Evolutionary conservation across 2,888 invertebrate genomes (phyloP).

Genomic region (Ennomos erosarius): DNA sequence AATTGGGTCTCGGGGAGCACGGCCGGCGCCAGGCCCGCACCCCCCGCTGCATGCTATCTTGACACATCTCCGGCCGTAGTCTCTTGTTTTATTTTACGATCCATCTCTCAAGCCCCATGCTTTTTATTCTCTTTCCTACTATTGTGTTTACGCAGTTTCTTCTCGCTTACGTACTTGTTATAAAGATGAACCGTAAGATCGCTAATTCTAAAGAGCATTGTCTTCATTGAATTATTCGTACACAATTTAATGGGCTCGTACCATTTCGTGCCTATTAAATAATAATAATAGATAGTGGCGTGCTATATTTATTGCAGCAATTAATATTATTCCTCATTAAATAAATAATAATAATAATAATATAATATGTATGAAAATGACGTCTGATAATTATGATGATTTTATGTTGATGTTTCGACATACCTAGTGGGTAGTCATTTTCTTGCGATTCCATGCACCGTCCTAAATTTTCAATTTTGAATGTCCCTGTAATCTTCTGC

Average conservation of each 20-base stretch:
- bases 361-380: too few species aligned
- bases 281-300: too few species aligned
- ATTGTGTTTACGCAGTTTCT: constrained; percentile 72
- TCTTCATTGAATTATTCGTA: constrained; percentile 48
- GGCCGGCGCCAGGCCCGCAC: constrained; percentile 69
- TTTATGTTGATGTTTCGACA: too few species aligned
- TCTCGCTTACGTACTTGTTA: constrained; percentile 72
- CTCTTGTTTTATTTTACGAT: constrained; percentile 84
- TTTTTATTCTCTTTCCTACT: constrained; percentile 70
- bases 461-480: too few species aligned
- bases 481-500: too few species aligned
- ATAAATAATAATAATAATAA: too few species aligned
- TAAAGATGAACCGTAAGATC: constrained; percentile 61
- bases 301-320: too few species aligned
- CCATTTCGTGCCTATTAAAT: too few species aligned
- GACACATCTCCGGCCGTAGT: constrained; percentile 83
- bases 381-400: too few species aligned
- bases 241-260: constrained; percentile 37
- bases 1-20: constrained; percentile 78
- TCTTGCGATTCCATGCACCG: too few species aligned
- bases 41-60: constrained; percentile 81
- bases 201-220: constrained; percentile 60
- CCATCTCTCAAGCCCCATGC: constrained; percentile 70
- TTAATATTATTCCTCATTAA: too few species aligned
- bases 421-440: too few species aligned